Base-by-base conservation (phyloP, 1,140 invertebrate genomes). In the Oscheius sp. region DNA sequence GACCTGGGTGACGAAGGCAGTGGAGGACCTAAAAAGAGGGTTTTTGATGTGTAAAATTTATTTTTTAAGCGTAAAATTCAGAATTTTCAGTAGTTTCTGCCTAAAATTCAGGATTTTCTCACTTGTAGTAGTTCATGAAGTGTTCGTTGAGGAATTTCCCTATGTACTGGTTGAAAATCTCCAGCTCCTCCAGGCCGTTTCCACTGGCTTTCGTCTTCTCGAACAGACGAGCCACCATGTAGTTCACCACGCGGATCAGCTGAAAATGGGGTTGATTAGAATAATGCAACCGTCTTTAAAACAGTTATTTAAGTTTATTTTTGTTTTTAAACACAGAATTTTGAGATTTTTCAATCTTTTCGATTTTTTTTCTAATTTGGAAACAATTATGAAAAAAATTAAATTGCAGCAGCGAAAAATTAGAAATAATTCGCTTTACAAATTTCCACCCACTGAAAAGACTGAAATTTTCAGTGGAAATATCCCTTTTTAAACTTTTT, bases 141-240 rank as follows among this genome's bases (percentile, higher is more conserved):
- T 36, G 29, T 18, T 71, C 69, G 15, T 71, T 29, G 1, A 71
- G 28, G 29, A 31, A 71, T 28, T 59, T 59, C 13, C 26, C 10
- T 3, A 71, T 62, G 29, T 71, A 52, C 10, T 63, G 29, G 20
- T 71, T 71, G 2, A 71, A 23, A 4, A 31, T 18, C 31, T 64
- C 69, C 1, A 71, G 31, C 29, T 71, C 69, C 28, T 63, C 45
- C 3, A 71, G 10, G 3, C 58, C 80, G 28, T 46, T 46, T 0
- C 52, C n/a, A 2, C 78, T 66, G 3, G 67, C 63, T 29, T 42
- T 61, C 28, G 79, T 74, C 29, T 77, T 76, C 45, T 80, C 79
- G 23, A 80, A 13, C 29, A 80, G 62, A 67, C 75, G 74, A 26
- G 42, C 45, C 28, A 80, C 26, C 18, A 80, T 55, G 36, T 72